Conservation (phyloP, 1,140 invertebrate species). For the Odontomachus brunneus region DNA sequence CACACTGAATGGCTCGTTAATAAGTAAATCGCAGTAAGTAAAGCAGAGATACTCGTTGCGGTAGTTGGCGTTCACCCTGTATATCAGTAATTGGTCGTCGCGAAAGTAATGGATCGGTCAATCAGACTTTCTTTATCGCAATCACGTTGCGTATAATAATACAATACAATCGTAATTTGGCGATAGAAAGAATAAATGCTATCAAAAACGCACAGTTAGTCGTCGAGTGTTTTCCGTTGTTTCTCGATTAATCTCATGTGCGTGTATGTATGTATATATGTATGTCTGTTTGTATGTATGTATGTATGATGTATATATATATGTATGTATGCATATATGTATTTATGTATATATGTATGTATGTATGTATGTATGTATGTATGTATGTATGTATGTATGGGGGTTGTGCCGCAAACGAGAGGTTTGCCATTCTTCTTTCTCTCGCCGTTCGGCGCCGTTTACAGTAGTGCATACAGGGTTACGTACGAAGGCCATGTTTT, state of each 20-base stretch:
- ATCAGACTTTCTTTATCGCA: constrained; percentile 35
- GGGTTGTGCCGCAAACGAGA: neutral
- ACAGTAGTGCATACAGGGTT: constrained; percentile 35
- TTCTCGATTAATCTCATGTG: constrained; percentile 30
- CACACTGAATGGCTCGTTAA: constrained; percentile 19
- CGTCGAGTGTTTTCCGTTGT: constrained; percentile 10
- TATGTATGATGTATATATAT: too few species aligned
- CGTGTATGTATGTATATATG: too few species aligned
- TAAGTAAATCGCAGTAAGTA: constrained; percentile 39
- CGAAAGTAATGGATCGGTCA: constrained; percentile 36
- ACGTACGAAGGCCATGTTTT: constrained; percentile 31
- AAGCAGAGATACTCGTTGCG: constrained; percentile 42
- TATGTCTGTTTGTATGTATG: too few species aligned
- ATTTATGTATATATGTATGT: too few species aligned
- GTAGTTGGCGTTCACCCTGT: constrained; percentile 53
- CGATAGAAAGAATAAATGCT: constrained; percentile 57
- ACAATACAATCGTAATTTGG: constrained; percentile 40
- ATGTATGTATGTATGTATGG: too few species aligned
- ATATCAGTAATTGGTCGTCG: constrained; percentile 52
- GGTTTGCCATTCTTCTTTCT: constrained; percentile 18
- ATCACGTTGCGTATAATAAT: constrained; percentile 4
- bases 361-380: too few species aligned
- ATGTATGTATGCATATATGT: too few species aligned
- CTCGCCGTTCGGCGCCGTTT: neutral
- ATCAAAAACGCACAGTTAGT: constrained; percentile 44